Base-by-base conservation (phyloP, 2,888 invertebrate genomes). In the Dasypogon diadema region DNA sequence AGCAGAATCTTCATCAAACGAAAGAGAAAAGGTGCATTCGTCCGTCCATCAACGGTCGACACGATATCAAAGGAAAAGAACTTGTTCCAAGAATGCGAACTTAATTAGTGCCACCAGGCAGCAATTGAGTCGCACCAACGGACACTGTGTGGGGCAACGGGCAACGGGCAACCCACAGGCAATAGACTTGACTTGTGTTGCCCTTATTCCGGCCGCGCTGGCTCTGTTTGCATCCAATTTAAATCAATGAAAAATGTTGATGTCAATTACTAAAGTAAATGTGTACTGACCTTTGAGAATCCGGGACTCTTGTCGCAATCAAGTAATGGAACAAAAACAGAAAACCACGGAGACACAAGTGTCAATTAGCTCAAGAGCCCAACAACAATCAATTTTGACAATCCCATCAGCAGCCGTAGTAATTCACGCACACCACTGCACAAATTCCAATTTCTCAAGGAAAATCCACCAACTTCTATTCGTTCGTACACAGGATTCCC, bases 351-450 rank as follows among this genome's bases (percentile, higher is more conserved):
- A 22, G 6, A 21, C 48, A 70, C 70, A 51, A 70, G 51, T 70
- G 42, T 26, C 24, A 70, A 70, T 70, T 70, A 70, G 34, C 54
- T 18, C 34, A 34, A 21, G 10, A 54, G 3, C 12, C 51, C 70
- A 51, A 34, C 70, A 68, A 76, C 76, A 76, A 74, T 76, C 74
- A 76, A 77, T 77, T 77, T 75, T 77, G 77, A 77, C 77, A 75
- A 72, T 77, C 77, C 77, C 75, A 56, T 75, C 60, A 55, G 54
- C 54, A 16, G 18, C 16, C 30, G 51, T 54, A 70, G 70, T 54
- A 34, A 63, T 10, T 70, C 8, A 8, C 54, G 21, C 54, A 18
- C 34, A 51, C 51, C 12, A 12, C 68, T 51, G 21, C 68, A 48
- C n/a, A n/a, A n/a, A n/a, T n/a, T n/a, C n/a, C n/a, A n/a, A n/a